Conservation (phyloP, 2,888 invertebrate genomes). For the Brachyopa scutellaris region DNA sequence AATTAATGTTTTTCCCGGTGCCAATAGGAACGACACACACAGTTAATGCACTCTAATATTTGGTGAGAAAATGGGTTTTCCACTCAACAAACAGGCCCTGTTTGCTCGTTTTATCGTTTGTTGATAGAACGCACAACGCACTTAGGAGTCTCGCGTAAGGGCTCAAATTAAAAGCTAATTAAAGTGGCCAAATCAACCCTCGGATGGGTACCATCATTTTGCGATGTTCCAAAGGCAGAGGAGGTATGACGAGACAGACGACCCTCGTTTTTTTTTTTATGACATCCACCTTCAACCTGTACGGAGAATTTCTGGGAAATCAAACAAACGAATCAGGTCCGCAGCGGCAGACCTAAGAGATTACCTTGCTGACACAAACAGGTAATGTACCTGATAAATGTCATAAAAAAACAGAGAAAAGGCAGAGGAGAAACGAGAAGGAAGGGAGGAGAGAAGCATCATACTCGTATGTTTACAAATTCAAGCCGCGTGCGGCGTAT, state of each 20-base stretch:
- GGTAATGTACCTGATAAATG: constrained; percentile 71
- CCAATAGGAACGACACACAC: constrained; percentile 58
- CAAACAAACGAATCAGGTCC: constrained; percentile 55
- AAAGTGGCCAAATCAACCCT: constrained; percentile 45
- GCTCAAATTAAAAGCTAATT: constrained; percentile 69
- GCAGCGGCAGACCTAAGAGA: constrained; percentile 13
- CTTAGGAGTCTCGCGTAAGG: constrained; percentile 41
- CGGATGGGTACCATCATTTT: constrained; percentile 2
- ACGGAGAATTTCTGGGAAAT: constrained; percentile 47
- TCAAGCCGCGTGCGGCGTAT: constrained; percentile 69
- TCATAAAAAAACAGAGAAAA: constrained; percentile 42
- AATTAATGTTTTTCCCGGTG: constrained; percentile 67
- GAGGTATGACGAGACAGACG: no score
- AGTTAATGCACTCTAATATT: constrained; percentile 18
- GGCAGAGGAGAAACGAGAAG: neutral
- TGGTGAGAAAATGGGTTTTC: constrained; percentile 50
- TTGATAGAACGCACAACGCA: constrained; percentile 55
- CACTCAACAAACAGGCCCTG: constrained; percentile 40
- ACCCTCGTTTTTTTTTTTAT: constrained; percentile 46
- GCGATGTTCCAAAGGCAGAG: constrained; percentile 4
- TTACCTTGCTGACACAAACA: constrained; percentile 51
- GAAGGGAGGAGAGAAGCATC: neutral
- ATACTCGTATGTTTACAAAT: constrained; percentile 52
- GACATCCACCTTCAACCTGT: constrained; percentile 59
- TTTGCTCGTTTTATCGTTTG: constrained; percentile 66